Conservation (phyloP, 2,113 vertebrate species). For the Cavia aperea region DNA sequence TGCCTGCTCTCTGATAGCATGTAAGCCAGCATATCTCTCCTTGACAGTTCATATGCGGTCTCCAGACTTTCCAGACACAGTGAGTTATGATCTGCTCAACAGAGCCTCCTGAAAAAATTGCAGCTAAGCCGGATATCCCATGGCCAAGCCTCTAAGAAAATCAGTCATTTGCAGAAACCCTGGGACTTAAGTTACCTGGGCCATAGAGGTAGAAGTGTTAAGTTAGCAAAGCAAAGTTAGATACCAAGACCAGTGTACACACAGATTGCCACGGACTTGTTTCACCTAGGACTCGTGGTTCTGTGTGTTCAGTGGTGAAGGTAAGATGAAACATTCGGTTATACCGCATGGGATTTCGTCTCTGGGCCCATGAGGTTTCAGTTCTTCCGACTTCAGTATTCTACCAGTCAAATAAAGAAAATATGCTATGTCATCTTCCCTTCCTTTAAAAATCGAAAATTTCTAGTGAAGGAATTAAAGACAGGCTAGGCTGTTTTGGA, state of each 20-base stretch:
- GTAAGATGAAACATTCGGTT: not conserved
- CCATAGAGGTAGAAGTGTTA: not conserved
- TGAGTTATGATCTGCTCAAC: conserved; percentile 45
- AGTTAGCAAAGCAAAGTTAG: not conserved
- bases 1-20: conserved; percentile 18
- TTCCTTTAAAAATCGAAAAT: conserved; percentile 20
- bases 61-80: conserved; percentile 34
- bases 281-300: not conserved
- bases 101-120: conserved; percentile 35
- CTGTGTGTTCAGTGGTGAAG: not conserved
- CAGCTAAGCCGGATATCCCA: not conserved
- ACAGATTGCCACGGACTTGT: not conserved
- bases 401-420: not conserved
- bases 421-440: not conserved
- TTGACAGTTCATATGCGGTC: conserved; percentile 57
- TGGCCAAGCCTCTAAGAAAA: not conserved
- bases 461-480: not conserved
- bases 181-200: conserved; percentile 37
- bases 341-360: not conserved
- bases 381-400: not conserved
- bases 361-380: not conserved
- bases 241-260: not conserved
- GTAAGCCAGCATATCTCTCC: conserved; percentile 44
- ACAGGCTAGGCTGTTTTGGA: not conserved
- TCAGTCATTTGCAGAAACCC: not conserved